These are phyloP conservation scores for Daphoenositta chrysoptera DNA, from an alignment of 2,113 vertebrate species.

Conservation along the genomic window DNA sequence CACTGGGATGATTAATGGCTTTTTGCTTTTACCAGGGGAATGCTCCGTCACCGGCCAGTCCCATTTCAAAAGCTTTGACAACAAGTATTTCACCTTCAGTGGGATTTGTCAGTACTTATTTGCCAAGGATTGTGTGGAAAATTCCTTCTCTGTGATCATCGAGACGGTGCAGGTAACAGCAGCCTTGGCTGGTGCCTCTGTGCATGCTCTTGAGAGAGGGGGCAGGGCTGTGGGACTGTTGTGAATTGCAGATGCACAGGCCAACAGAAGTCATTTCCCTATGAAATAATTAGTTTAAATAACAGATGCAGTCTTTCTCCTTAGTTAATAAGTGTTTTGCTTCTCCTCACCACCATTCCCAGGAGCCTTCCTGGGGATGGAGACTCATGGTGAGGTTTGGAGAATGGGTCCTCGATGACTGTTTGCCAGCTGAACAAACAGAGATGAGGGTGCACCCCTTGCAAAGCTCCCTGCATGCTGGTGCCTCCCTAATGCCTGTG, in stretches of 20 bases:
- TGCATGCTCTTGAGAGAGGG: fast-evolving
- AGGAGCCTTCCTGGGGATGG: not conserved
- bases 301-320: constrained; percentile 1
- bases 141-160: constrained; percentile 85
- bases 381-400: not conserved
- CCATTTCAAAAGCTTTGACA: constrained; percentile 95
- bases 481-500: not conserved
- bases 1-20: not conserved
- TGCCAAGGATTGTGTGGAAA: constrained; percentile 83
- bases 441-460: fast-evolving
- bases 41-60: constrained; percentile 92
- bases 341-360: not conserved
- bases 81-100: constrained; percentile 92
- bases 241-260: not conserved
- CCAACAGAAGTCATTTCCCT: constrained; percentile 6
- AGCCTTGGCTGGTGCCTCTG: not conserved
- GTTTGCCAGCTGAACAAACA: not conserved
- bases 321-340: constrained; percentile 17
- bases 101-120: constrained; percentile 92
- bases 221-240: not conserved
- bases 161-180: constrained; percentile 88
- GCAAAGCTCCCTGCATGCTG: not conserved
- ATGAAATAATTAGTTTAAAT: constrained; percentile 30
- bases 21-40: constrained; percentile 75
- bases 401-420: fast-evolving